Conservation (phyloP, 2,888 invertebrate genomes). For the Cheilosia vernalis region DNA sequence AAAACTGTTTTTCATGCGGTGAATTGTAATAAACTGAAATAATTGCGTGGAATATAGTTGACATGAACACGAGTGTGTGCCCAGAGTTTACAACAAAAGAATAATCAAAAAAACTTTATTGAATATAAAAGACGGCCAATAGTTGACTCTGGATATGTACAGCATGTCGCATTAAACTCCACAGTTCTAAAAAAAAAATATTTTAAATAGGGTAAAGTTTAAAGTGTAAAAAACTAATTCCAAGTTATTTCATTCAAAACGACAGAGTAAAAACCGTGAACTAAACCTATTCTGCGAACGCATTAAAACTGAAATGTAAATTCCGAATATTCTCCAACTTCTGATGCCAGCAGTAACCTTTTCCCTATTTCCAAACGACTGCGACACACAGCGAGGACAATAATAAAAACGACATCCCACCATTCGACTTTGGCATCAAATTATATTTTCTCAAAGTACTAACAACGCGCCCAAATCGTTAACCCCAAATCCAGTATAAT, state of each 20-base stretch:
- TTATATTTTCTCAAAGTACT: conserved; percentile 20
- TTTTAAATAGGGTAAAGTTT: not conserved
- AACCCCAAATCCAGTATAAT: conserved; percentile 36
- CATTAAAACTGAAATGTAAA: conserved; percentile 29
- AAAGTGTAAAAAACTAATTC: conserved; percentile 36
- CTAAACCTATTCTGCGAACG: not conserved
- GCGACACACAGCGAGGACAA: not conserved
- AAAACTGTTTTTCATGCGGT: too few relatives aligned
- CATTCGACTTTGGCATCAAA: conserved; percentile 17
- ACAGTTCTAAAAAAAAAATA: too few relatives aligned
- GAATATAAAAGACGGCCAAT: too few relatives aligned
- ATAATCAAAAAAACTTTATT: too few relatives aligned
- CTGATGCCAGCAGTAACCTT: conserved; percentile 14
- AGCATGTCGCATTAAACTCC: too few relatives aligned
- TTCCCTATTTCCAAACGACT: not conserved
- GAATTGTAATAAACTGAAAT: too few relatives aligned
- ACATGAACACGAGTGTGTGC: too few relatives aligned
- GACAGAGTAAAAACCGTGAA: conserved; percentile 24
- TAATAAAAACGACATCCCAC: conserved; percentile 22
- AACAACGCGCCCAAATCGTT: conserved; percentile 32
- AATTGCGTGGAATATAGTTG: too few relatives aligned
- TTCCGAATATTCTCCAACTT: conserved; percentile 24
- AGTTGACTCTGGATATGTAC: too few relatives aligned
- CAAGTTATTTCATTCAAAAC: conserved; percentile 15
- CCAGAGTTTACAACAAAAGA: too few relatives aligned